phyloP scores from a whole-genome alignment of 2,113 vertebrate genomes.

The Corvus cornix region DNA sequence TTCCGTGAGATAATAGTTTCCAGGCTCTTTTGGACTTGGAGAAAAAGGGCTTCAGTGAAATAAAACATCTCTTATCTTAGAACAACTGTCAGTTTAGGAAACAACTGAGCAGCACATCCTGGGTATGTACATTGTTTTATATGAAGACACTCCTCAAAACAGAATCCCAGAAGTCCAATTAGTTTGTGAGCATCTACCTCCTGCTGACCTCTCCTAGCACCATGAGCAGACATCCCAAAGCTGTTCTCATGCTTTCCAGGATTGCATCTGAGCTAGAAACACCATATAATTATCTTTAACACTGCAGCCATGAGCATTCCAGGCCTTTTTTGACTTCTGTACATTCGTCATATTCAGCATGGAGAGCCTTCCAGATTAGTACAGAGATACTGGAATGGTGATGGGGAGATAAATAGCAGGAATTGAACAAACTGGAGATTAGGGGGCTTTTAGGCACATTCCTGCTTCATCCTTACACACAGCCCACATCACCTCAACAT shows the following conservation, averaged over 20 bases:
- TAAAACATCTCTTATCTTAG: conserved; percentile 37
- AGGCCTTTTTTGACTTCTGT: background rate
- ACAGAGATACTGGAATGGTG: background rate
- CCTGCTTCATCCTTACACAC: background rate
- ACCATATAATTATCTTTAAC: background rate
- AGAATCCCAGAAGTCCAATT: conserved; percentile 44
- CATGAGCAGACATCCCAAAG: background rate
- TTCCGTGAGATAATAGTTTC: background rate
- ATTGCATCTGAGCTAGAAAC: background rate
- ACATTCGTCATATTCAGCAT: background rate
- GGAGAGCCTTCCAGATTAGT: background rate
- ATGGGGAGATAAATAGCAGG: background rate
- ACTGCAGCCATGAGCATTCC: background rate
- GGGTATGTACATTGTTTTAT: background rate
- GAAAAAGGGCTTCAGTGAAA: conserved; percentile 13
- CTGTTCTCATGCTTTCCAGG: background rate
- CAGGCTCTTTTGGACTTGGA: background rate
- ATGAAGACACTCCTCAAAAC: background rate
- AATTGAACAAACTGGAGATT: background rate
- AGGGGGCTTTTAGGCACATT: background rate
- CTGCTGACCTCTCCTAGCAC: background rate
- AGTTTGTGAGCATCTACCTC: background rate
- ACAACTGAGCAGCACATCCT: conserved; percentile 10
- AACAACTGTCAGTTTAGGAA: conserved; percentile 47
- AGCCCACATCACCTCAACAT: background rate